Evolutionary conservation across 2,113 vertebrate species (phyloP).

Genomic region (Erythrolamprus reginae): DNA sequence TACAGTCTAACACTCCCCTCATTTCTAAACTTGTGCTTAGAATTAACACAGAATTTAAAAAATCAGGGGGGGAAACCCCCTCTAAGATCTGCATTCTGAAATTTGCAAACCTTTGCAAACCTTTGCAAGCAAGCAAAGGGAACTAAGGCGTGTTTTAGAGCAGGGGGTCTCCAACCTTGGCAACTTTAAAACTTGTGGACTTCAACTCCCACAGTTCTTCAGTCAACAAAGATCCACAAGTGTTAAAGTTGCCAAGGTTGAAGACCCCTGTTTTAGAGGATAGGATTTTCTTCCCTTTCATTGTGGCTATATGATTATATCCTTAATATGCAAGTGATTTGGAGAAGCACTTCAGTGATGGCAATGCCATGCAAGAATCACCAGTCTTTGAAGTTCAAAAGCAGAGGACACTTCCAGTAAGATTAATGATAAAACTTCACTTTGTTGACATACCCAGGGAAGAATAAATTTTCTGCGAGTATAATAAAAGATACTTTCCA

Average conservation of each 20-base stretch:
- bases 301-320: background rate
- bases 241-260: no score
- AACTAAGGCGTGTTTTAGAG: background rate
- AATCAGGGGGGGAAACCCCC: background rate
- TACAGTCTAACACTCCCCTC: background rate
- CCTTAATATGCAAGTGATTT: background rate
- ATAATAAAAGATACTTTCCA: background rate
- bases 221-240: no score
- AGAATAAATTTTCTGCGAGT: background rate
- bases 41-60: background rate
- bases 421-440: background rate
- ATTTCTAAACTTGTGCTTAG: background rate
- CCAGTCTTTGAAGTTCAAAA: background rate
- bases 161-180: no score
- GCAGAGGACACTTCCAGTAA: background rate
- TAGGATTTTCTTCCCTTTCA: background rate
- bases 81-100: background rate
- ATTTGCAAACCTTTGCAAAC: background rate
- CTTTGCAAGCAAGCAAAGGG: background rate
- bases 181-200: no score
- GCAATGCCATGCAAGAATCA: background rate
- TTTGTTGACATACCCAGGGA: background rate
- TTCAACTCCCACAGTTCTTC: no score
- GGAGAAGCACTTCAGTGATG: background rate
- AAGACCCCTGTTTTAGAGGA: background rate